Evolutionary conservation across 2,888 invertebrate genomes (phyloP).

Genomic region (Xestia xanthographa): DNA sequence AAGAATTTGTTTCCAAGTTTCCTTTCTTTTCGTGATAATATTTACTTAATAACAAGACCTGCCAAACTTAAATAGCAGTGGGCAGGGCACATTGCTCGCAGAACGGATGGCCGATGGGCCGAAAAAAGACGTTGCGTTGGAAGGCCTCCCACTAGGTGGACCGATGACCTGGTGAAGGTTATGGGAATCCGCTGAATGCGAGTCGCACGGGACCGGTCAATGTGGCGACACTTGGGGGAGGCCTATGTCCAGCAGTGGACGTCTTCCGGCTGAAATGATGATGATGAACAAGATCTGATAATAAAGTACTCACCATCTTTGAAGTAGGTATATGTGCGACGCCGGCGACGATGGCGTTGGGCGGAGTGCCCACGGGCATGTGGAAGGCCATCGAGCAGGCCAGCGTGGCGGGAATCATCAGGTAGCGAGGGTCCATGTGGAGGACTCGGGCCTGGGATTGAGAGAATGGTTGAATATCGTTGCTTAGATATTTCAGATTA

Average conservation of each 20-base stretch:
- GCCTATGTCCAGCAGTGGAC: too few species aligned
- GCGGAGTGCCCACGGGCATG: constrained; percentile 98
- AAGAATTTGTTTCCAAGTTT: neutral
- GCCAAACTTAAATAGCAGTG: too few species aligned
- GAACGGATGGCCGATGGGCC: too few species aligned
- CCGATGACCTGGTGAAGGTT: too few species aligned
- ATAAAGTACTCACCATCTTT: constrained; percentile 92
- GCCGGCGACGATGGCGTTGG: constrained; percentile 97
- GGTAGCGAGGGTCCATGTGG: constrained; percentile 95
- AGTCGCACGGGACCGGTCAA: too few species aligned
- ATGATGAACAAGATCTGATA: too few species aligned
- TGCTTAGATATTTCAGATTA: neutral
- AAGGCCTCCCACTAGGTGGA: too few species aligned
- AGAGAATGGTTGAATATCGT: neutral
- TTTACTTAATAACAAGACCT: neutral
- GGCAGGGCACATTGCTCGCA: too few species aligned
- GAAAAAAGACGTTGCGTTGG: too few species aligned
- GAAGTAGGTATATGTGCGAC: constrained; percentile 95
- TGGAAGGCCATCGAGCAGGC: constrained; percentile 98
- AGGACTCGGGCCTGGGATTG: constrained; percentile 92
- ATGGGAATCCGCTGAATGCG: too few species aligned
- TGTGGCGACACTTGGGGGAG: too few species aligned
- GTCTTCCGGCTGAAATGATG: too few species aligned
- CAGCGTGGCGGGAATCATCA: constrained; percentile 97
- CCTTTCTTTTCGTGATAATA: neutral